A percentile compares a stretch with the other conserved stretches of the same genome.
Conservation (phyloP, 1,140 invertebrate species). For the Drosophila saltans region DNA sequence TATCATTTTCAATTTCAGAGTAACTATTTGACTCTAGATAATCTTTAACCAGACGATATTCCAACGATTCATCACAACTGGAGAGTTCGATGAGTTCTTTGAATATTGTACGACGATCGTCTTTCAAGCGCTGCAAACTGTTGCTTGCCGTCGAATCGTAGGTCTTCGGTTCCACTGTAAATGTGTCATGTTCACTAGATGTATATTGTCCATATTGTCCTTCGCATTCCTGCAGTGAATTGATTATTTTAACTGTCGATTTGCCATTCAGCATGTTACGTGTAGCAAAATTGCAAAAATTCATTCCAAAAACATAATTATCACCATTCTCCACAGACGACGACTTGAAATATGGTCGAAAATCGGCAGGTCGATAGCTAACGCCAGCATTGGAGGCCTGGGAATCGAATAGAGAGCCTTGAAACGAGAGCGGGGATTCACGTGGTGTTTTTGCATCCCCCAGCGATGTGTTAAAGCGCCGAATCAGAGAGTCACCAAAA, state of each 20-base stretch:
- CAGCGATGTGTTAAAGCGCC: conserved; percentile 33
- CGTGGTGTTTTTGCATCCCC: conserved; percentile 26
- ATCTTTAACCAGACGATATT: conserved; percentile 70
- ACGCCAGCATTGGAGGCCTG: conserved; percentile 33
- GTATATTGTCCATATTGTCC: conserved; percentile 6
- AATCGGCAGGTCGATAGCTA: conserved; percentile 50
- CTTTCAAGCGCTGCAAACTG: conserved; percentile 62
- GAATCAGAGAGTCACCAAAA: conserved; percentile 56
- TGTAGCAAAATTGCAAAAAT: conserved; percentile 65
- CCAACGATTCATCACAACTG: conserved; percentile 70
- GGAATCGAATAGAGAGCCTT: conserved; percentile 71
- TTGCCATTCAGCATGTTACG: conserved; percentile 68
- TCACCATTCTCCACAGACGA: conserved; percentile 15
- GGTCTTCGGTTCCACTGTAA: neutral
- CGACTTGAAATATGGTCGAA: conserved; percentile 43
- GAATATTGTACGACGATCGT: conserved; percentile 69
- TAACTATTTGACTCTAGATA: conserved; percentile 75
- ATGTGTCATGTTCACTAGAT: conserved; percentile 1
- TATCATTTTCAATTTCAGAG: conserved; percentile 74
- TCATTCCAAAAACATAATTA: conserved; percentile 71
- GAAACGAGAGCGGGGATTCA: conserved; percentile 74
- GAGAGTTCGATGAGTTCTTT: conserved; percentile 73
- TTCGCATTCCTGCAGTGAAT: conserved; percentile 58
- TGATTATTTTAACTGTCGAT: conserved; percentile 64
- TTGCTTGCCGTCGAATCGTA: conserved; percentile 14